Evolutionary conservation across 2,797 vertebrate species (phyloP).

Genomic region (Rhinella marina): DNA sequence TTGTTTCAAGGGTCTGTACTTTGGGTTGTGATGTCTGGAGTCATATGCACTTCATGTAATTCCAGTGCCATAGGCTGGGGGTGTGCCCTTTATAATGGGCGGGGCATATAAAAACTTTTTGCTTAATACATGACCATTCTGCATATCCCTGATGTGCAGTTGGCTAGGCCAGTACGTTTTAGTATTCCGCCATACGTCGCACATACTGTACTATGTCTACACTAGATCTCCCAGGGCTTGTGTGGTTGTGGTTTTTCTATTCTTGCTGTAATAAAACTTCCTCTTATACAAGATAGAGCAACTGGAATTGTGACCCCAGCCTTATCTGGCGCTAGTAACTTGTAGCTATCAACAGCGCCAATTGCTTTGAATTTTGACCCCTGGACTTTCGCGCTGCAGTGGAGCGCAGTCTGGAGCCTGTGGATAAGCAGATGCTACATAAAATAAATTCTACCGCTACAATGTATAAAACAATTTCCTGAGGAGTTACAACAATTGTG

Average conservation of each 20-base stretch:
- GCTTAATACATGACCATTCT: neutral
- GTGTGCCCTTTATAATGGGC: neutral
- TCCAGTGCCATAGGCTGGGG: neutral
- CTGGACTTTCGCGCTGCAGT: neutral
- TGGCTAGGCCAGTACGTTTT: too few species aligned
- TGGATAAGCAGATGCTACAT: neutral
- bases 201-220: neutral
- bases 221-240: neutral
- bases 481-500: neutral
- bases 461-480: neutral
- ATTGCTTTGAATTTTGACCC: slow-evolving; percentile 21
- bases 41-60: neutral
- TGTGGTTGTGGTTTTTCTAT: neutral
- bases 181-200: too few species aligned
- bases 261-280: neutral
- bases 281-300: neutral
- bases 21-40: neutral
- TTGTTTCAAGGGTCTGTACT: neutral
- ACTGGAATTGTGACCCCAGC: neutral
- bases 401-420: neutral
- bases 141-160: neutral
- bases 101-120: neutral
- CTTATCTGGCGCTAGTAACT: neutral
- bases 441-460: neutral
- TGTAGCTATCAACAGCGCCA: neutral